Evolutionary conservation across 92 coral and sea anemone species (phyloP), one percentile per base, ranked within the genome.

Genomic region (Pocillopora meandrina): DNA sequence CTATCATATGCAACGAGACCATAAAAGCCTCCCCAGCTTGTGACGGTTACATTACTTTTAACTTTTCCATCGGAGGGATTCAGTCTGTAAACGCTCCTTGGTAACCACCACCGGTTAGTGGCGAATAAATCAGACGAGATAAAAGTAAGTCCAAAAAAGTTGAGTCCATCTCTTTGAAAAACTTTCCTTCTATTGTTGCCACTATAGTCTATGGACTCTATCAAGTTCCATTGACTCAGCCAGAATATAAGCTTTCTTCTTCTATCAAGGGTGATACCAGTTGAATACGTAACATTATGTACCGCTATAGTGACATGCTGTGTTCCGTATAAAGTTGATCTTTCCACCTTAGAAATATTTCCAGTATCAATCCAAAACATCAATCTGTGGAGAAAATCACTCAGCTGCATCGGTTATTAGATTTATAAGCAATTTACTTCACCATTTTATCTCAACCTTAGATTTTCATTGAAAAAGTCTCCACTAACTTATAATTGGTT

Each of bases 281-380:
- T 83, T 17, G 93, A 90, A 90, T 88, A 87, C 6, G 12, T 78
- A 18, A 90, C 68, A 20, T 73, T 65, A 21, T 55, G 14, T 1
- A 78, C 71, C 36, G 74, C 84, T 65, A 90, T 26, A 18, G 78
- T 23, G 62, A 14, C 67, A 57, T 89, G 74, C 23, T 81, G 82
- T 20, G 79, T 85, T 65, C 93, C 93, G 60, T 90, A 80, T 81
- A 90, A 78, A 47, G 87, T 72, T 64, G 87, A 76, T 17, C 85
- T 85, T 47, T 85, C 83, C 2, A 90, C 74, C 52, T 78, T 88
- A 36, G 93, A 86, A 1, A 52, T 56, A 36, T 23, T 23, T 10
- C 93, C 89, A 86, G 89, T 83, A 56, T 90, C 93, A 13, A 91
- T 90, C 93, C 91, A 90, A 55, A 87, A 90, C 78, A 90, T 77